These are phyloP conservation scores for Gastrophysa polygoni DNA, from an alignment of 2,888 invertebrate species.

Conservation along the genomic window DNA sequence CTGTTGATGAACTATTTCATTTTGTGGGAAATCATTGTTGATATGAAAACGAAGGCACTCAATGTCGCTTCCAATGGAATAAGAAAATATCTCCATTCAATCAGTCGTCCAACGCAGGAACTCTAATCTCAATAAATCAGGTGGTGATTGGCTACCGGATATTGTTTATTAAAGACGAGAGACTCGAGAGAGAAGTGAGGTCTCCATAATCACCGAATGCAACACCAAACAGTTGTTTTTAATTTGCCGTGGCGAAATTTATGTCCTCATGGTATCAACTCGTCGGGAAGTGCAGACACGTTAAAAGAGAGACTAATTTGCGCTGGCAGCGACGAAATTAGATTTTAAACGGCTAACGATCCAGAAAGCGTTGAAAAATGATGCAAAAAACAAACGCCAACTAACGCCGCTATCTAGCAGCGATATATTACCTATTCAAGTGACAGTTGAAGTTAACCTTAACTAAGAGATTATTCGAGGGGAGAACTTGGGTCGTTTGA, in stretches of 20 bases:
- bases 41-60: no score
- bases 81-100: neutral
- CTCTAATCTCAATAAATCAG: neutral
- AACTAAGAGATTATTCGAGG: constrained; percentile 21
- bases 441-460: constrained; percentile 36
- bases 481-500: neutral
- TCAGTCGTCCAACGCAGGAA: neutral
- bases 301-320: constrained; percentile 57
- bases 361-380: constrained; percentile 56
- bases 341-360: constrained; percentile 60
- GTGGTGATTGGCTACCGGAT: constrained; percentile 40
- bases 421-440: constrained; percentile 48
- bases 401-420: constrained; percentile 39
- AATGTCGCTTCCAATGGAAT: neutral
- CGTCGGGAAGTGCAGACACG: constrained; percentile 56
- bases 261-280: constrained; percentile 45
- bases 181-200: constrained; percentile 35
- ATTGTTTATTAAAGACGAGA: constrained; percentile 37
- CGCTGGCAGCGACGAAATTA: constrained; percentile 56
- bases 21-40: no score
- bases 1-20: no score
- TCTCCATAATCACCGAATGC: constrained; percentile 42
- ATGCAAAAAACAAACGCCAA: constrained; percentile 45
- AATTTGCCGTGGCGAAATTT: constrained; percentile 59
- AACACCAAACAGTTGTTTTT: constrained; percentile 58